Evolutionary conservation across 2,888 invertebrate species (phyloP).

Genomic region (Acleris emargana): DNA sequence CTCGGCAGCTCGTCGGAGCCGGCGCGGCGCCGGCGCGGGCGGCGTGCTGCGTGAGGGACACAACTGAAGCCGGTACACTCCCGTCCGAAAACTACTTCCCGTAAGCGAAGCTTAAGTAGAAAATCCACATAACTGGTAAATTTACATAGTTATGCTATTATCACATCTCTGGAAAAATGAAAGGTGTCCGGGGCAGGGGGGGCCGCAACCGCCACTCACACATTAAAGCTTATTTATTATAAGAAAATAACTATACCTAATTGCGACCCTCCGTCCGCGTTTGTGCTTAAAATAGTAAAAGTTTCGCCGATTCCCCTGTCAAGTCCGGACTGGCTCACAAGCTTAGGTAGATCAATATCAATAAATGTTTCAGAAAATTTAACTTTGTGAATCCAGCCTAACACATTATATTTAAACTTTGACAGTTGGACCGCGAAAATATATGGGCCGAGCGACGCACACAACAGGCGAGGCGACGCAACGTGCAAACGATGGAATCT

Average conservation of each 20-base stretch:
- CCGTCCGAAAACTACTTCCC: conserved; percentile 39
- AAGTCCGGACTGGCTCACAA: no score
- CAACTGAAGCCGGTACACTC: conserved; percentile 8
- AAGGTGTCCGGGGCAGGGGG: conserved; percentile 40
- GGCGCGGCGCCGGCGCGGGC: not conserved
- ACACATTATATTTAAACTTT: no score
- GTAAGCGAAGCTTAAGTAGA: conserved; percentile 58
- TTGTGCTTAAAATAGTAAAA: conserved; percentile 6
- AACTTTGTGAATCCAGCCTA: no score
- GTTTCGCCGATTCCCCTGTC: not conserved
- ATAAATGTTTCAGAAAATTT: no score
- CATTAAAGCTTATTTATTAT: conserved; percentile 32
- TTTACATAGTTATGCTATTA: conserved; percentile 61
- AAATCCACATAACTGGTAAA: conserved; percentile 50
- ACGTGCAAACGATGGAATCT: no score
- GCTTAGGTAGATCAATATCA: no score
- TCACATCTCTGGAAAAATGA: conserved; percentile 66
- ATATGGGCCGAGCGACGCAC: no score
- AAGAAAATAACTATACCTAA: conserved; percentile 26
- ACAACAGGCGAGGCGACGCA: no score
- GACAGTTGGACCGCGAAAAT: no score
- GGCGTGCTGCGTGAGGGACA: not conserved
- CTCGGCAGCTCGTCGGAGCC: no score
- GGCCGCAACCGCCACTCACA: conserved; percentile 8
- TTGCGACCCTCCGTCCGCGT: conserved; percentile 3